Base-by-base conservation (phyloP, 2,797 vertebrate genomes). In the Cyprinella venusta region DNA sequence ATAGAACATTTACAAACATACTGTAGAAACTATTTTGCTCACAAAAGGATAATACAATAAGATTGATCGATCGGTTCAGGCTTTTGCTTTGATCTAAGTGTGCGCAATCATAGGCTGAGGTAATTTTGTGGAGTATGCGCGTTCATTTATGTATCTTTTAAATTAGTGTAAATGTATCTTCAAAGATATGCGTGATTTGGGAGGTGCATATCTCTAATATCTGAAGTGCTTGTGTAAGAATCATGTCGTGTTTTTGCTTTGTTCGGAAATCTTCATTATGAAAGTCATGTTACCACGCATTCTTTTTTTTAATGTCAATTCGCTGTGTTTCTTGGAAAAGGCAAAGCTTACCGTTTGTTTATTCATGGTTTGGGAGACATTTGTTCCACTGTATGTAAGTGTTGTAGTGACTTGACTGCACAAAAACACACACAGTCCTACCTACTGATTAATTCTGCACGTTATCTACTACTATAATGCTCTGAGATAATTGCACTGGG, bases 381-480 rank as follows among this genome's bases (percentile, higher is more conserved):
- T 94, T 95, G 91, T 93, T 95, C 94, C 93, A 92, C 95, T 95
- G 95, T 94, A 93, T 96, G 95, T 97, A 52, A 68, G 48, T 36
- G 16, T 95, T 74, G 4, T 30, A 45, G 69, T 26, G 54, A 30
- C 70, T 42, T 61, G 61, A 68, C 96, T 94, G 95, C 92, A 92
- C 95, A 96, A 95, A 95, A 96, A 90, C 95, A 36, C 95, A 92
- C 95, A 94, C 93, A 91, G 91, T 26, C 93, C 89, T 92, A 92
- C 92, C 89, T 92, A 92, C 94, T 96, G 96, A 98, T 97, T 97
- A 96, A 98, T 97, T 96, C 96, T 95, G 94, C 96, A 95, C 92
- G 94, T 94, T 97, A 96, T 97, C 96, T 96, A 93, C 95, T 94
- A 95, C 96, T 97, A 96, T 98, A 98, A 97, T 96, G 96, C 94